Percentiles rank a stretch among this genome's conserved stretches.
These are phyloP conservation scores for Macaria notata DNA, from an alignment of 2,888 invertebrate genomes.

Conservation along the genomic window DNA sequence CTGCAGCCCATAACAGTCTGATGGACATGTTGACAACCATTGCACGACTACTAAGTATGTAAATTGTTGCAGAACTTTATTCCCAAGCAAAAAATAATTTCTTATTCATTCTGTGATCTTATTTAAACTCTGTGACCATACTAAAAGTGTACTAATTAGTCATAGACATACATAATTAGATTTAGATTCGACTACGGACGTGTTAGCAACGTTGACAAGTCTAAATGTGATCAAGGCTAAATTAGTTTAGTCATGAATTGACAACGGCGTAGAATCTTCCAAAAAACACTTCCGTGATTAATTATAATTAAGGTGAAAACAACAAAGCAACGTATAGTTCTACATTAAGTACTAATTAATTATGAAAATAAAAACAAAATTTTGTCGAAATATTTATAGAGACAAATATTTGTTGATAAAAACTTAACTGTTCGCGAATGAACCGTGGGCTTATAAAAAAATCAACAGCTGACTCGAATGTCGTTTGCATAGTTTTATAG, in stretches of 20 bases:
- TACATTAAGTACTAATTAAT: too few species aligned
- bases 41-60: conserved; percentile 6
- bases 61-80: conserved; percentile 3
- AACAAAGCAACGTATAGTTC: too few species aligned
- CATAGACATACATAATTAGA: conserved; percentile 13
- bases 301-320: background rate
- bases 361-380: too few species aligned
- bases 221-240: conserved; percentile 19
- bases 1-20: conserved; percentile 21
- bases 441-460: background rate
- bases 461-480: conserved; percentile 36
- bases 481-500: conserved; percentile 37
- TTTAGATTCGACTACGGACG: conserved; percentile 2
- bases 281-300: conserved; percentile 16
- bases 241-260: conserved; percentile 15
- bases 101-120: too few species aligned
- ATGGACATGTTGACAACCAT: conserved; percentile 21
- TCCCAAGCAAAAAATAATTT: background rate
- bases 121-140: background rate
- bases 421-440: too few species aligned
- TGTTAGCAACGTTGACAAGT: conserved; percentile 11
- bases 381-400: too few species aligned
- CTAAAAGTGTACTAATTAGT: conserved; percentile 2
- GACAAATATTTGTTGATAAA: too few species aligned
- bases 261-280: conserved; percentile 18